phyloP scores from a whole-genome alignment of 1,140 invertebrate species.

The Campoletis sonorensis region DNA sequence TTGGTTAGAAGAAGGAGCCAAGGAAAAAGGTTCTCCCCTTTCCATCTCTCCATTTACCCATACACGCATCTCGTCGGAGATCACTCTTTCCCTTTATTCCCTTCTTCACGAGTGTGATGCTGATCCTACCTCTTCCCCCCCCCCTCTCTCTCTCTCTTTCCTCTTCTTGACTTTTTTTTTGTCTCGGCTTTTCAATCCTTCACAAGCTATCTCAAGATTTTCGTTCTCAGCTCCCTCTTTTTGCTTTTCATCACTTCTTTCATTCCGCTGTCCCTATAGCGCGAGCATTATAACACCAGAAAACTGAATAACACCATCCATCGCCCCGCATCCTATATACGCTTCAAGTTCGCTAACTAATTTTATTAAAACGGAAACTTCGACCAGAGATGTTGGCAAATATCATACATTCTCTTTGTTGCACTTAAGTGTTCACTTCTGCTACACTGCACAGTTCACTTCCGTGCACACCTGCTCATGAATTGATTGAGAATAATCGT shows the following conservation, averaged over 20 bases:
- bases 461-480: too few species aligned
- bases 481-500: too few species aligned
- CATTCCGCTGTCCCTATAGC: conserved; percentile 6
- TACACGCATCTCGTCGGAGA: conserved; percentile 10
- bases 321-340: conserved; percentile 60
- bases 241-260: conserved; percentile 40
- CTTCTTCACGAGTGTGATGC: not conserved
- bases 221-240: not conserved
- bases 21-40: not conserved
- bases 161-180: not conserved
- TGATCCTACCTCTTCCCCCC: not conserved
- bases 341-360: conserved; percentile 65
- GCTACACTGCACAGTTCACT: too few species aligned
- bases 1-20: conserved; percentile 21
- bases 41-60: not conserved
- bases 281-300: not conserved
- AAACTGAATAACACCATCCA: conserved; percentile 55
- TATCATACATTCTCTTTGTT: too few species aligned
- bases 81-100: not conserved
- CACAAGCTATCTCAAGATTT: conserved; percentile 4
- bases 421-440: too few species aligned
- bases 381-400: not conserved
- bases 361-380: conserved; percentile 64
- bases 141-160: not conserved
- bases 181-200: not conserved